Conservation (phyloP, 2,113 vertebrate genomes). For the Burhinus oedicnemus region DNA sequence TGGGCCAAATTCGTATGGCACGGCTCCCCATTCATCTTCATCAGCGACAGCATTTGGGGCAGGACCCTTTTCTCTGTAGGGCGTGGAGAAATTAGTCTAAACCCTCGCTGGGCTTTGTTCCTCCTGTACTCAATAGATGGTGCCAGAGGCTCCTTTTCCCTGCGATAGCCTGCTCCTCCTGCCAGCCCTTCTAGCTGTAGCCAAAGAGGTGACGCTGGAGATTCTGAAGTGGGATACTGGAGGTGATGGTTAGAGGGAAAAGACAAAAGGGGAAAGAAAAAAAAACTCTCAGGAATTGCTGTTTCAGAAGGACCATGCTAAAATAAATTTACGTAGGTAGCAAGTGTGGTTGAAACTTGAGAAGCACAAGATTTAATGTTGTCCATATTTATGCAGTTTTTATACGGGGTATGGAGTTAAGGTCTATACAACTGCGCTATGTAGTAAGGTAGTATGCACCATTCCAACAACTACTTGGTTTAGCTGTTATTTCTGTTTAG, state of each 20-base stretch:
- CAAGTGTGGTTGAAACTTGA: neutral
- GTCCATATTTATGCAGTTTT: fast-evolving
- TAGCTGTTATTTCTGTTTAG: neutral
- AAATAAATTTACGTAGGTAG: neutral
- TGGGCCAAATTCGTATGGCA: neutral
- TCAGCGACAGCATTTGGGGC: neutral
- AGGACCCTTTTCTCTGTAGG: neutral
- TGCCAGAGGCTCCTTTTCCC: slow-evolving; percentile 65
- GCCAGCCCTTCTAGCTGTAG: neutral
- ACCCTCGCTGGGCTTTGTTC: neutral
- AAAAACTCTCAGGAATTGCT: neutral
- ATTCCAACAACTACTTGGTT: fast-evolving
- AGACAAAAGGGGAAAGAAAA: neutral
- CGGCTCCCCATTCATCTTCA: neutral
- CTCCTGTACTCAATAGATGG: slow-evolving; percentile 59
- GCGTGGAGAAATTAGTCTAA: neutral
- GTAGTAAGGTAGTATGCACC: neutral
- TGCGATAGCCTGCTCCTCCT: neutral
- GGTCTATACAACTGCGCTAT: fast-evolving
- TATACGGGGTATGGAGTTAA: neutral
- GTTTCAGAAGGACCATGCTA: neutral
- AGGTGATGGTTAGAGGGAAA: neutral
- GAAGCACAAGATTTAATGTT: neutral
- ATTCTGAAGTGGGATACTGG: neutral
- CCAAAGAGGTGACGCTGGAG: neutral